These are phyloP conservation scores for Bergia puertoricense DNA, from an alignment of 92 coral and sea anemone species.

Conservation along the genomic window DNA sequence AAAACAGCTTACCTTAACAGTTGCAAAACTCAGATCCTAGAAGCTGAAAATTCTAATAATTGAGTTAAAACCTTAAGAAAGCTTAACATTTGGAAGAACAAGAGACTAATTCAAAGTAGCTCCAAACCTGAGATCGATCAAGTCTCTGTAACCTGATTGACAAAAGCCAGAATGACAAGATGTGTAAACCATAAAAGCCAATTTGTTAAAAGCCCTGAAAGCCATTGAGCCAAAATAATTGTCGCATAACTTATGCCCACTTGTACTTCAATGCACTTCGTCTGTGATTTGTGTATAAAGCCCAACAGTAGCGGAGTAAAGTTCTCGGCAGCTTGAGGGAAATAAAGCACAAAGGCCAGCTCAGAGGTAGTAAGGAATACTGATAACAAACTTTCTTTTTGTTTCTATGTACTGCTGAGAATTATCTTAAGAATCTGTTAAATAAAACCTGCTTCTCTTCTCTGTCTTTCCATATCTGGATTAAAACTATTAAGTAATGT, in stretches of 20 bases:
- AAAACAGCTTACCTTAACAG: neutral
- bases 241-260: neutral
- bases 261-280: neutral
- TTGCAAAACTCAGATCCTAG: neutral
- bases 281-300: slow-evolving; percentile 2
- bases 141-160: neutral
- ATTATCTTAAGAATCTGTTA: too few species aligned
- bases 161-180: neutral
- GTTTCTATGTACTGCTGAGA: neutral
- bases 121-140: neutral
- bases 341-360: slow-evolving; percentile 14
- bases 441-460: neutral
- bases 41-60: too few species aligned
- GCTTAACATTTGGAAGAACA: neutral
- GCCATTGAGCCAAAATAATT: neutral
- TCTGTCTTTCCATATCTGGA: too few species aligned
- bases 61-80: neutral
- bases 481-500: too few species aligned
- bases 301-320: neutral
- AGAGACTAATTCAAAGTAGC: neutral
- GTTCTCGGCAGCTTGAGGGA: neutral
- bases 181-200: neutral
- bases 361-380: slow-evolving; percentile 13
- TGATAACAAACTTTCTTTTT: neutral
- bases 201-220: neutral